Evolutionary conservation across 2,113 vertebrate genomes (phyloP).

Genomic region (Enhydra lutris): DNA sequence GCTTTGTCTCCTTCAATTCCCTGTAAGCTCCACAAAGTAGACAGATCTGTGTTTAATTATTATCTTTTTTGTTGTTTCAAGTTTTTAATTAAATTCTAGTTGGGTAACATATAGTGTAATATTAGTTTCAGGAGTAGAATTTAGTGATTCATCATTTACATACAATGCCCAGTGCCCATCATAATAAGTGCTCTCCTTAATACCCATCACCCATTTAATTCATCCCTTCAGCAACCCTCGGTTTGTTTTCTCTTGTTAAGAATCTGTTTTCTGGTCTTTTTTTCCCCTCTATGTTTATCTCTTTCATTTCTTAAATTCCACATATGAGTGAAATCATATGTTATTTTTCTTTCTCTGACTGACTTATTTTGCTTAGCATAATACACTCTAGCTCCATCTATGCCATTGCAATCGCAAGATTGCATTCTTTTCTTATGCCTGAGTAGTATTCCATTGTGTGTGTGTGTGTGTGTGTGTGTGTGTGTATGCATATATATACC

Average conservation of each 20-base stretch:
- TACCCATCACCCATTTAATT: not conserved
- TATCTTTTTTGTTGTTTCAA: not conserved
- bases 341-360: not conserved
- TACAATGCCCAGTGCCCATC: not conserved
- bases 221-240: not conserved
- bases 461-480: not conserved
- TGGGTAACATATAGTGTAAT: not conserved
- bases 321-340: not conserved
- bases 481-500: not conserved
- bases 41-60: not conserved
- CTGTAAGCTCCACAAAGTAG: not conserved
- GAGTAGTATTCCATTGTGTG: not conserved
- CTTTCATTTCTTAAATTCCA: not conserved
- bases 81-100: not conserved
- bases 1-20: not conserved
- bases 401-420: not conserved
- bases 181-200: not conserved
- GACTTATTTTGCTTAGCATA: not conserved
- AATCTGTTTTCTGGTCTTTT: not conserved
- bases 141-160: not conserved
- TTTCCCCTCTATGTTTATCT: not conserved
- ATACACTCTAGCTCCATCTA: not conserved
- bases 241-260: not conserved
- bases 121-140: not conserved
- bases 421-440: not conserved